Conservation (phyloP, 2,113 vertebrate species). For the Daphoenositta chrysoptera region DNA sequence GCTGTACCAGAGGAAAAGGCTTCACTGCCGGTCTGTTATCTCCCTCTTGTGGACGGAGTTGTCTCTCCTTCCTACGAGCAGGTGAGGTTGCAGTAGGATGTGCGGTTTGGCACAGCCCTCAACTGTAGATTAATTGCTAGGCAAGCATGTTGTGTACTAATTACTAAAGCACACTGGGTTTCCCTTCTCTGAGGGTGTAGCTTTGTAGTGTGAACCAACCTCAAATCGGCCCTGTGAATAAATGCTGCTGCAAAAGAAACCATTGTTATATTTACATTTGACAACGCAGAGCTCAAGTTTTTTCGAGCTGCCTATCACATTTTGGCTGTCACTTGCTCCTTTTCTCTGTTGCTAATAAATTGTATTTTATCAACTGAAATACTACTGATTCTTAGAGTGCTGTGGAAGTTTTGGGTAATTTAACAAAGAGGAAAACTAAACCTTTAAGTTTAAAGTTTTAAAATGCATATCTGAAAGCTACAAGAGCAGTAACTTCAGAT, state of each 20-base stretch:
- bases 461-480: neutral
- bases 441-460: neutral
- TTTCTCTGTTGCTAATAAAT: neutral
- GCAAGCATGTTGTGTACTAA: neutral
- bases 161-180: neutral
- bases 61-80: rapidly evolving
- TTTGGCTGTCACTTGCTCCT: neutral
- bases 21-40: neutral
- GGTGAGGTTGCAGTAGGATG: too few relatives aligned
- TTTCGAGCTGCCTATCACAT: neutral
- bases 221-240: neutral
- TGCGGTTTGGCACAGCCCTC: neutral
- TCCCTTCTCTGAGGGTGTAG: neutral
- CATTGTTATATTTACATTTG: rapidly evolving
- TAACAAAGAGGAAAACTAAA: neutral
- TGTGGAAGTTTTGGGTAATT: neutral
- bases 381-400: neutral
- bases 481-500: neutral
- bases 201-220: neutral
- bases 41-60: conserved; percentile 38
- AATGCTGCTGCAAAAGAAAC: neutral
- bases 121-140: neutral
- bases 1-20: neutral
- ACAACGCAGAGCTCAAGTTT: neutral
- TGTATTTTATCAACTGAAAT: neutral